Percentiles rank a stretch among this genome's conserved stretches.
phyloP scores from a whole-genome alignment of 2,113 vertebrate genomes.

The Psammodynastes pulverulentus region DNA sequence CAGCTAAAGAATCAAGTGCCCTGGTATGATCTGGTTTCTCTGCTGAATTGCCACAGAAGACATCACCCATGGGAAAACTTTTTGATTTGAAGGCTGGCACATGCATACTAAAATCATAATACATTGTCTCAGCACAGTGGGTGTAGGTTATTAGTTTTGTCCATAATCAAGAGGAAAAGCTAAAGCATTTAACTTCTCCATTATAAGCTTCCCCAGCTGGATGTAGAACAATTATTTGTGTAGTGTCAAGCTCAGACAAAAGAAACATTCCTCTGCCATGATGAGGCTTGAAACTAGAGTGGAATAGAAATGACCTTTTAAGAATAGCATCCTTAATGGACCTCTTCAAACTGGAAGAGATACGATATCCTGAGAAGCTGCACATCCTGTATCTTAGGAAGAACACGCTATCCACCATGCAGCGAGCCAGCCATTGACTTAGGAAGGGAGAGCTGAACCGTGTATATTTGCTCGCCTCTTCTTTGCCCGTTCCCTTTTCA shows the following conservation, averaged over 20 bases:
- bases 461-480: neutral
- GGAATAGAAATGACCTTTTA: neutral
- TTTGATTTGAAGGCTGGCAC: neutral
- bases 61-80: neutral
- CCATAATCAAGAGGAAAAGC: neutral
- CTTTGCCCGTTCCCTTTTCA: neutral
- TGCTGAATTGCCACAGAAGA: neutral
- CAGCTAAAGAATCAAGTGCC: neutral
- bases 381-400: neutral
- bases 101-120: neutral
- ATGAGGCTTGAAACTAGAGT: neutral
- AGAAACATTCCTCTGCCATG: neutral
- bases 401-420: neutral
- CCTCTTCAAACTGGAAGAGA: neutral
- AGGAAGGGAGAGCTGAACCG: neutral
- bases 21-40: neutral
- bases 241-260: neutral
- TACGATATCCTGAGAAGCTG: neutral
- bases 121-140: neutral
- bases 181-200: neutral
- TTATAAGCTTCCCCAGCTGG: neutral
- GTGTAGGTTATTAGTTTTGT: neutral
- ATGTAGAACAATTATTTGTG: neutral
- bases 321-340: neutral
- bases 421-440: neutral